Conservation (phyloP, 2,113 vertebrate species). For the Megaceryle torquata region DNA sequence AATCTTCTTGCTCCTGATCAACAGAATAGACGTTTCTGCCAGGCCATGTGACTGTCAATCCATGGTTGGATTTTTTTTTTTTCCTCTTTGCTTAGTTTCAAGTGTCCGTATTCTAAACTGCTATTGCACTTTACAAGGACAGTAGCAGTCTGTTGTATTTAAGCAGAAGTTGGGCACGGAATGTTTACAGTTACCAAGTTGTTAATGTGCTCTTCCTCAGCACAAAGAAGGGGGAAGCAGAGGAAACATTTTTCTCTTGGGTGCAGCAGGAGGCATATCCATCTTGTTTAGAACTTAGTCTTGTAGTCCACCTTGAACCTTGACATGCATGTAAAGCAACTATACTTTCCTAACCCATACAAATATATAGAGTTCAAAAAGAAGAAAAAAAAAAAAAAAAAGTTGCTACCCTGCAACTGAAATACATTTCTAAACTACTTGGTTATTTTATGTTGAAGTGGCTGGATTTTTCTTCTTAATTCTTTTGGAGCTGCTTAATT, state of each 20-base stretch:
- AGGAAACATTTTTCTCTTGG: neutral
- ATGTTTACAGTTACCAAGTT: neutral
- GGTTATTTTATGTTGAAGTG: neutral
- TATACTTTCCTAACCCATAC: accelerated
- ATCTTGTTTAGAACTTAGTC: neutral
- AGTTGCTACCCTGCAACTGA: neutral
- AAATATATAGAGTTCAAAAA: neutral
- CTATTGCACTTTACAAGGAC: neutral
- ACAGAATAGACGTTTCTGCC: neutral
- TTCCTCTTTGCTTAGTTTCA: neutral
- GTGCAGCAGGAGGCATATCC: neutral
- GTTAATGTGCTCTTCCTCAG: neutral
- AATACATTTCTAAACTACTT: neutral
- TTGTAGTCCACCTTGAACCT: neutral
- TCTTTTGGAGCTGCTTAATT: neutral
- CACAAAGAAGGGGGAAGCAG: neutral
- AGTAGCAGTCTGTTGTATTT: neutral
- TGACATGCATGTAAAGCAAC: neutral
- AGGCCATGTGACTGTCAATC: neutral
- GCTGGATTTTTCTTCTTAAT: neutral
- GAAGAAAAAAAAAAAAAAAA: neutral
- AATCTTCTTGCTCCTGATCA: neutral
- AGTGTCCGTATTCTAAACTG: neutral
- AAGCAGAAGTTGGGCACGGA: neutral
- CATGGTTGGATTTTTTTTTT: neutral